Conservation (phyloP, 2,113 vertebrate genomes). For the Gobio gobio region DNA sequence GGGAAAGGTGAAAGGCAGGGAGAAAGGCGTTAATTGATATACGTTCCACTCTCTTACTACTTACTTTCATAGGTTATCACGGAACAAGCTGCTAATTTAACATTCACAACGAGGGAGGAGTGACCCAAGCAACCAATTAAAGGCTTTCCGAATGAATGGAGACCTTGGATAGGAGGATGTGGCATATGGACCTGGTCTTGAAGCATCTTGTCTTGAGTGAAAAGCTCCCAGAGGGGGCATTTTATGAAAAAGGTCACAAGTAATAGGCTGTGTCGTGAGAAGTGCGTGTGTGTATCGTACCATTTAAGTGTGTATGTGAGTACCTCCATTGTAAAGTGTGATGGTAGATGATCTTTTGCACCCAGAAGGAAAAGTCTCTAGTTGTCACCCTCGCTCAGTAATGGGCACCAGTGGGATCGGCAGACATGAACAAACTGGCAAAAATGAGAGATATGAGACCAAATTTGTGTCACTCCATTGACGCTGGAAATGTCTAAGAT, state of each 20-base stretch:
- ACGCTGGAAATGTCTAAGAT: neutral
- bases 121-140: constrained; percentile 21
- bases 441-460: neutral
- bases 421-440: neutral
- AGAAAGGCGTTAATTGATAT: neutral
- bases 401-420: constrained; percentile 31
- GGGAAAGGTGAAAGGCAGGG: neutral
- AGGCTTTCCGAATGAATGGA: neutral
- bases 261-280: constrained; percentile 24
- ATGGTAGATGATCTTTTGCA: neutral
- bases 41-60: neutral
- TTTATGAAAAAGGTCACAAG: constrained; percentile 16
- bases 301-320: constrained; percentile 5
- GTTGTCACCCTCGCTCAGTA: constrained; percentile 31
- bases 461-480: neutral
- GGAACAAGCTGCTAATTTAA: neutral
- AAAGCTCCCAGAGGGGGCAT: neutral
- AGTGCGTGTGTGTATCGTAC: neutral
- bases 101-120: neutral
- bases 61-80: constrained; percentile 11
- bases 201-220: constrained; percentile 20
- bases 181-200: constrained; percentile 6
- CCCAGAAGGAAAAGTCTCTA: constrained; percentile 3
- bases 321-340: neutral
- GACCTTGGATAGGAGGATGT: neutral